Base-by-base conservation (phyloP, 2,888 invertebrate species). In the Dusona sp. region DNA sequence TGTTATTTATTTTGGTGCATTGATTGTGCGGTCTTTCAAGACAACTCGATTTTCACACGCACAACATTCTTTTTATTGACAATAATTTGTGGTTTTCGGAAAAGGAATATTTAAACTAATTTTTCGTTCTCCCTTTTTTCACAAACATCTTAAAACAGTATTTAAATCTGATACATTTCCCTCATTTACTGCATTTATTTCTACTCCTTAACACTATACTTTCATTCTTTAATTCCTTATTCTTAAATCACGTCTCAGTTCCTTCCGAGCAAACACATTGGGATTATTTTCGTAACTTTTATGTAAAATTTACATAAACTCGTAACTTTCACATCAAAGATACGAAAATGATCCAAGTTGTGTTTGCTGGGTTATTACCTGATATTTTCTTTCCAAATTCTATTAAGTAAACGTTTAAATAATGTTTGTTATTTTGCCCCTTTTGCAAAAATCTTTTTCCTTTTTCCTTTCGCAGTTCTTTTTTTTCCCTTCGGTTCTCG, bases 1-100 rank as follows among this genome's bases (percentile, higher is more conserved):
- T 36, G 72, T 73, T 77, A 48, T 77, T 77, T 38, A 11, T 25
- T 64, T 38, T 16, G 36, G 48, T 64, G 25, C 57, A 75, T 48
- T 61, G 79, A 48, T 70, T 45, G 22, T 61, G 54, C 19, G 42
- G 45, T 79, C 6, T 33, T 54, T 36, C 13, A 38, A 67, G 67
- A 67, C 51, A 54, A 33, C 33, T 79, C 45, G 68, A 70, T 33
- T 45, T 42, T 33, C 36, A 25, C 42, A 25, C 16, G 11, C 7
- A 13, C 25, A 16, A 16, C 25, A 29, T 25, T 61, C 61, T 13
- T 16, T 29, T 29, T 29, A 54, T 54, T 16, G 11, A 61, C 29
- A 1, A 29, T 25, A 29, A 29, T 29, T 29, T 29, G 61, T 13
- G 9, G 16, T 29, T 61, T 61, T 16, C 29, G 6, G 29, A 13